These are phyloP conservation scores for Odocoileus virginianus DNA, from an alignment of 2,113 vertebrate species.

Conservation along the genomic window DNA sequence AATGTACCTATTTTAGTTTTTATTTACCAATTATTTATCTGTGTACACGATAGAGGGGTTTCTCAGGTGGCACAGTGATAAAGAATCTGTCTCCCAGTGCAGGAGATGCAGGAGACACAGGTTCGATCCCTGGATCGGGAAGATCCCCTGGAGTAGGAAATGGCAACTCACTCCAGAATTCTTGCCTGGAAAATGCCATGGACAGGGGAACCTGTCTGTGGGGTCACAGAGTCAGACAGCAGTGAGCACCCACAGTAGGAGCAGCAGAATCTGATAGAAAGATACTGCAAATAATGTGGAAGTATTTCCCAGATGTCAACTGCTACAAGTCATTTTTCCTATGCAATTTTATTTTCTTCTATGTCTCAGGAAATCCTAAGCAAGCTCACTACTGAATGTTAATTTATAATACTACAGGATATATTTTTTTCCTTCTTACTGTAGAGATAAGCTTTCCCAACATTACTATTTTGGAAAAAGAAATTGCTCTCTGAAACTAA, in stretches of 20 bases:
- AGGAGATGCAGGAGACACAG: neutral
- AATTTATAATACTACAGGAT: neutral
- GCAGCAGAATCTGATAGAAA: neutral
- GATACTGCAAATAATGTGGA: neutral
- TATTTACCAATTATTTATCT: neutral
- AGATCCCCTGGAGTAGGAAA: neutral
- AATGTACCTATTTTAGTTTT: neutral
- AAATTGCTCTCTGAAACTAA: neutral
- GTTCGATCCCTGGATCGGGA: neutral
- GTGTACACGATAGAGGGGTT: neutral
- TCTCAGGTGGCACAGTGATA: neutral
- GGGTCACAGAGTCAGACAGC: neutral
- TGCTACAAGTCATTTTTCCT: neutral
- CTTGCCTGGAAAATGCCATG: neutral
- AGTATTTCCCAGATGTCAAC: neutral
- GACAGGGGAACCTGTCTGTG: neutral
- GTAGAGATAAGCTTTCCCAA: neutral
- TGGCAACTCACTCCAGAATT: neutral
- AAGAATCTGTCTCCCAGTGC: neutral
- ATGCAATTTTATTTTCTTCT: neutral
- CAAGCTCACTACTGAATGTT: neutral
- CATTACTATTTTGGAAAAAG: neutral
- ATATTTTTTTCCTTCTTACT: neutral
- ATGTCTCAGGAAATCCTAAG: neutral
- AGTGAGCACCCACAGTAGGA: rapidly evolving